A percentile compares a stretch with the other conserved stretches of the same genome.
These are phyloP conservation scores for Eubasilissa regina DNA, from an alignment of 1,140 invertebrate species.

Conservation along the genomic window DNA sequence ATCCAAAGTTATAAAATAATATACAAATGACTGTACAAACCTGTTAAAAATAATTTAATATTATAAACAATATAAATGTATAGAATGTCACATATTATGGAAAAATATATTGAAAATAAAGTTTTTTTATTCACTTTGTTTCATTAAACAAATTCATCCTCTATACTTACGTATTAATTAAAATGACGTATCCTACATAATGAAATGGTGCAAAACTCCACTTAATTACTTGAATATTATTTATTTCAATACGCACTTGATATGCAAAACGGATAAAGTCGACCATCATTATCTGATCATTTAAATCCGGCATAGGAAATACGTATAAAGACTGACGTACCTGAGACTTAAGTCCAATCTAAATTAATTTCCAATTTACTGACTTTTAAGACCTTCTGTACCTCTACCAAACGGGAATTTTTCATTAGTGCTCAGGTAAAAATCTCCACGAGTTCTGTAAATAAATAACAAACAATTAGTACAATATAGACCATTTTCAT, in stretches of 20 bases:
- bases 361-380: too few relatives aligned
- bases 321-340: too few relatives aligned
- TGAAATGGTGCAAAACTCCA: too few relatives aligned
- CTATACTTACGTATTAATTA: not conserved
- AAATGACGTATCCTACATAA: not conserved
- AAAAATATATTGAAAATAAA: slow-evolving; percentile 34
- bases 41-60: slow-evolving; percentile 11
- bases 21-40: slow-evolving; percentile 35
- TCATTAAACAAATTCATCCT: not conserved
- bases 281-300: too few relatives aligned
- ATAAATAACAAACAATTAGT: slow-evolving; percentile 47
- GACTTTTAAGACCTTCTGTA: slow-evolving; percentile 34
- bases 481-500: too few relatives aligned
- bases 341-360: too few relatives aligned
- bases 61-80: slow-evolving; percentile 28
- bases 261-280: too few relatives aligned
- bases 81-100: slow-evolving; percentile 29
- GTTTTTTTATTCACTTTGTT: slow-evolving; percentile 6
- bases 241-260: too few relatives aligned
- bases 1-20: slow-evolving; percentile 18
- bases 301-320: too few relatives aligned
- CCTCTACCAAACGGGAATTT: slow-evolving; percentile 50
- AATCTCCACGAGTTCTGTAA: slow-evolving; percentile 66
- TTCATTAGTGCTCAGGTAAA: slow-evolving; percentile 63
- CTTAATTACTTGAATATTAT: too few relatives aligned